Conservation (phyloP, 2,888 invertebrate species). For the Parochlus steinenii region DNA sequence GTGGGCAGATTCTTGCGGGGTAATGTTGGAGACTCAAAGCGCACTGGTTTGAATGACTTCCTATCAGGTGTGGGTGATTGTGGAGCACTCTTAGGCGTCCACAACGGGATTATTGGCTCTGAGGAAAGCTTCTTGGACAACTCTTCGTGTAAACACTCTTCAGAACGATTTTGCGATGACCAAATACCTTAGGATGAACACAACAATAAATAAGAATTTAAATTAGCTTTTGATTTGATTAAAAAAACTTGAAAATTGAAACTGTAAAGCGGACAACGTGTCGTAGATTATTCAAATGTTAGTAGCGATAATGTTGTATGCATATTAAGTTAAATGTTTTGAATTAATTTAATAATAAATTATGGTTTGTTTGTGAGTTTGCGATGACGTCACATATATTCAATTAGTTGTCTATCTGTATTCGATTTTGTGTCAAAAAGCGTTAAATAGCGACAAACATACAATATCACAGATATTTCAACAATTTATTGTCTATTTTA, state of each 20-base stretch:
- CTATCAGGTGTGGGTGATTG: conserved; percentile 56
- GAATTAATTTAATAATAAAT: no score
- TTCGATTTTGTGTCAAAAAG: no score
- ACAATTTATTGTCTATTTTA: no score
- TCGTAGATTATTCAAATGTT: no score
- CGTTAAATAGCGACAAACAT: no score
- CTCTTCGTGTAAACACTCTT: conserved; percentile 4
- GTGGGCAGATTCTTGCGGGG: conserved; percentile 36
- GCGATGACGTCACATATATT: no score
- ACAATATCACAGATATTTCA: no score
- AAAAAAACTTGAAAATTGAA: background rate
- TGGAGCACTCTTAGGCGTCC: conserved; percentile 57
- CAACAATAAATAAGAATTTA: background rate
- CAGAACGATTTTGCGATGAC: conserved; percentile 31
- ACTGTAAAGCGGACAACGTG: no score
- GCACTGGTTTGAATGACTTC: conserved; percentile 66
- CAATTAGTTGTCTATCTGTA: no score
- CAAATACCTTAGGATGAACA: conserved; percentile 34
- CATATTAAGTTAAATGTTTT: no score
- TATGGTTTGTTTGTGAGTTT: no score
- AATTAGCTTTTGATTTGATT: background rate
- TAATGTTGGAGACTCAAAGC: conserved; percentile 50
- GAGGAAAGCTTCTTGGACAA: conserved; percentile 24
- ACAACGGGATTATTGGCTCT: conserved; percentile 50
- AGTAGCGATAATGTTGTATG: no score